Evolutionary conservation across 2,113 vertebrate species (phyloP), one percentile per base, ranked within the genome.

Genomic region (Athene cunicularia): DNA sequence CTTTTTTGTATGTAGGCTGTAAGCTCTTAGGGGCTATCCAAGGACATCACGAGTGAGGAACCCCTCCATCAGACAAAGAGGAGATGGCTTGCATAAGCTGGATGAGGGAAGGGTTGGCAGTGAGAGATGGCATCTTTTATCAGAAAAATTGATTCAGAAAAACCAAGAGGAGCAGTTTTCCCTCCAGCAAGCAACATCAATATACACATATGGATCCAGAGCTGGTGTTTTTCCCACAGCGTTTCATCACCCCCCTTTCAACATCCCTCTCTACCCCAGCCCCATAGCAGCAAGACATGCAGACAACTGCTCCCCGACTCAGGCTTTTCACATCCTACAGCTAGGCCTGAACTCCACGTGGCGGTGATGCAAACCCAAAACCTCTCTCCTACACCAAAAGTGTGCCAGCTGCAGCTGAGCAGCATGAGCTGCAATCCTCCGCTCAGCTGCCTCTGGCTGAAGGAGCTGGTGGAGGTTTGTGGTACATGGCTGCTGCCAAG

Each of bases 341-440:
- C 35, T 16, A 39, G 73, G 24, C 63, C 70, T 74, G 73, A n/a
- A 52, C 53, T 45, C 56, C 76, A 77, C 6, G 0, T 6, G 41
- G 55, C 2, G 4, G 28, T 7, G 56, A 19, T 52, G 56, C 70
- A 88, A 83, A 82, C 27, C 66, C 60, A 8, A 43, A 63, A 28
- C 49, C 32, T 50, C 28, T 88, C 32, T 64, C 39, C 74, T 19
- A 1, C 0, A 0, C 56, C 70, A 90, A 92, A 70, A 84, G 84
- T 91, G 83, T 73, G 45, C 80, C 92, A 91, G 84, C 64, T 85
- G 93, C 88, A 89, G 59, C 75, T 14, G 63, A 73, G 92, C 66
- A 76, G 86, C 45, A 5, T 0, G 0, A 70, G 72, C 68, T 53
- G 39, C 0, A 0, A 33, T 23, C 15, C 35, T 39, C 26, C 0